A percentile compares a stretch with the other conserved stretches of the same genome.
Conservation (phyloP, 2,113 vertebrate species). For the Myiagra hebetior region DNA sequence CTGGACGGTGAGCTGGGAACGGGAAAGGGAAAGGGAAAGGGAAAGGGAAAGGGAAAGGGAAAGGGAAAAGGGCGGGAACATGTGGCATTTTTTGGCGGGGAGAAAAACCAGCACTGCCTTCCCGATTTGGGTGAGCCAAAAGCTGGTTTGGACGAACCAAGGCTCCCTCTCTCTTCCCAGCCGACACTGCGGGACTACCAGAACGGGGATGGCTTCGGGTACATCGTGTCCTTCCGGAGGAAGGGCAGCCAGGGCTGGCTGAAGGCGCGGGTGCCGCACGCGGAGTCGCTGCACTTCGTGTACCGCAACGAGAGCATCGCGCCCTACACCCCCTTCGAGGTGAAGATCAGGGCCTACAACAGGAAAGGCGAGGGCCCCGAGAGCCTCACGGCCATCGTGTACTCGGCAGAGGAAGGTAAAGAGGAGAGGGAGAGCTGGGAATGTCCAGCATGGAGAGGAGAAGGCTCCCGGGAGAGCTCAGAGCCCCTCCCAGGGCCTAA, state of each 20-base stretch:
- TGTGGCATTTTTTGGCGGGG: rapidly evolving
- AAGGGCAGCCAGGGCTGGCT: slow-evolving; percentile 77
- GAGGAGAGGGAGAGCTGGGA: neutral
- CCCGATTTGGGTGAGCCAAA: neutral
- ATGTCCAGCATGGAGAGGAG: neutral
- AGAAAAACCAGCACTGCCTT: neutral
- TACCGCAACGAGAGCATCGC: slow-evolving; percentile 86
- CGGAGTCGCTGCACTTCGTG: slow-evolving; percentile 88
- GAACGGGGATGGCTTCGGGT: slow-evolving; percentile 93
- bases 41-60: neutral
- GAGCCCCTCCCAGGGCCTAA: rapidly evolving
- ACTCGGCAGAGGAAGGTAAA: slow-evolving; percentile 94
- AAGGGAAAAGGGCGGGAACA: neutral
- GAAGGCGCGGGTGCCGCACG: slow-evolving; percentile 73
- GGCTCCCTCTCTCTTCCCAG: slow-evolving; percentile 51
- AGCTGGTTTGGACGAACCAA: rapidly evolving
- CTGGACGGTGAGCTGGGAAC: slow-evolving; percentile 85
- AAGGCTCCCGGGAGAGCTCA: neutral
- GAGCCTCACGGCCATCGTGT: slow-evolving; percentile 85
- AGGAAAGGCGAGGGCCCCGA: slow-evolving; percentile 89
- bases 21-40: neutral
- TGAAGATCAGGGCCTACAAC: slow-evolving; percentile 93
- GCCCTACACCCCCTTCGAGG: slow-evolving; percentile 90
- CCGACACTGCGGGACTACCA: slow-evolving; percentile 89
- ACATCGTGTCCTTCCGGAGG: slow-evolving; percentile 87